Evolutionary conservation across 2,797 vertebrate genomes (phyloP), one percentile per base, ranked within the genome.

Genomic region (Nannoperca australis): DNA sequence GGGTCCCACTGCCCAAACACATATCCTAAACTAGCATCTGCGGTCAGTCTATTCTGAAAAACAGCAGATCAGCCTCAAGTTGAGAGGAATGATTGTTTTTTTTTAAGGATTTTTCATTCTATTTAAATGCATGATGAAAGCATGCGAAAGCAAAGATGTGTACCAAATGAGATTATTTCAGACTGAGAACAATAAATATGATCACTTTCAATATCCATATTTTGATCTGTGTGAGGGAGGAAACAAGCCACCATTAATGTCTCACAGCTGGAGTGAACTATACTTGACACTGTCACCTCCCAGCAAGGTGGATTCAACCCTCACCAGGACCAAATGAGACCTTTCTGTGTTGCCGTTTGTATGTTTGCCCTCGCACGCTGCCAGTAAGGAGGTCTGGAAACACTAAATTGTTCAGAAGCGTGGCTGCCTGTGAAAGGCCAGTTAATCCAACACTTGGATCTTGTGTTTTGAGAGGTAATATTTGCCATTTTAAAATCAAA

Each of bases 81-180:
- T 22, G 7, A 76, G 32, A 53, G 24, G 64, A 75, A 42, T 82
- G 50, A 49, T 32, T 49, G 65, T 53, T 36, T 34, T 47, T 10
- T 30, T 73, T 73, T 73, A 11, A 40, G 17, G 55, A 40, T 58
- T 11, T 11, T 62, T 36, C 45, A 50, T 80, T 32, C 17, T 45
- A 34, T 81, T 73, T 72, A 27, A 81, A 85, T 36, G 47, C 50
- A 73, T n/a, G 11, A 73, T 22, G 40, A 45, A 62, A n/a, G 40
- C n/a, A 0, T 1, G 17, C 2, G 58, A 58, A 36, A 59, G 54
- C 68, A 47, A 34, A 73, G 38, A 68, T 30, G 13, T 54, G 47
- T 9, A 62, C 4, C 73, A 45, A 70, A 85, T 61, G 73, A 36
- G 82, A 83, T 78, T 85, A 70, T 74, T 36, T 72, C 73, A 69